These are phyloP conservation scores for Mormyrus iriodes DNA, from an alignment of 2,113 vertebrate species.

Conservation along the genomic window DNA sequence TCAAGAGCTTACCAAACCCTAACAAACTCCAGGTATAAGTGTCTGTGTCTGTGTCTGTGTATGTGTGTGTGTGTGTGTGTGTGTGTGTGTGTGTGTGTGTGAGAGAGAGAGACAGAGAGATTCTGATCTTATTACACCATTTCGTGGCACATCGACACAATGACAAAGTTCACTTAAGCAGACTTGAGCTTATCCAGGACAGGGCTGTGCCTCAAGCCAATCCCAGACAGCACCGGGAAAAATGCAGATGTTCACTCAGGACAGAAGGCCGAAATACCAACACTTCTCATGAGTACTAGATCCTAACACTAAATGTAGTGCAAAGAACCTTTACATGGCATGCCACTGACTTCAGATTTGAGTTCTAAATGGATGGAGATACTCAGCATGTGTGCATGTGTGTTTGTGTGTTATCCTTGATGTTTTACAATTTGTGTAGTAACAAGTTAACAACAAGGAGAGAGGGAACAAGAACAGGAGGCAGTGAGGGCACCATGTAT, in stretches of 20 bases:
- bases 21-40: not conserved
- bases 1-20: not conserved
- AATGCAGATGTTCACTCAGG: not conserved
- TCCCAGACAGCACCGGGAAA: not conserved
- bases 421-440: not conserved
- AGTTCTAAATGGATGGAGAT: not conserved
- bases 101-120: too few relatives aligned
- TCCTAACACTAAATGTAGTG: not conserved
- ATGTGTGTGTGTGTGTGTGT: too few relatives aligned
- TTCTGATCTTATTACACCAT: not conserved
- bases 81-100: not conserved
- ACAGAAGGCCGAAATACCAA: not conserved
- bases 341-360: not conserved
- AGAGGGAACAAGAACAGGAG: not conserved
- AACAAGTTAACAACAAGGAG: not conserved
- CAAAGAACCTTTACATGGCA: not conserved
- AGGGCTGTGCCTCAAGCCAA: not conserved
- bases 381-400: not conserved
- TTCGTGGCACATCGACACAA: not conserved
- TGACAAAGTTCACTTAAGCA: not conserved
- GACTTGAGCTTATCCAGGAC: not conserved
- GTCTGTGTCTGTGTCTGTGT: not conserved
- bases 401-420: not conserved
- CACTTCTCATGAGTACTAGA: not conserved
- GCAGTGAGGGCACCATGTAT: not conserved